These are phyloP conservation scores for Catocala fraxini DNA, from an alignment of 2,888 invertebrate genomes.

Conservation along the genomic window DNA sequence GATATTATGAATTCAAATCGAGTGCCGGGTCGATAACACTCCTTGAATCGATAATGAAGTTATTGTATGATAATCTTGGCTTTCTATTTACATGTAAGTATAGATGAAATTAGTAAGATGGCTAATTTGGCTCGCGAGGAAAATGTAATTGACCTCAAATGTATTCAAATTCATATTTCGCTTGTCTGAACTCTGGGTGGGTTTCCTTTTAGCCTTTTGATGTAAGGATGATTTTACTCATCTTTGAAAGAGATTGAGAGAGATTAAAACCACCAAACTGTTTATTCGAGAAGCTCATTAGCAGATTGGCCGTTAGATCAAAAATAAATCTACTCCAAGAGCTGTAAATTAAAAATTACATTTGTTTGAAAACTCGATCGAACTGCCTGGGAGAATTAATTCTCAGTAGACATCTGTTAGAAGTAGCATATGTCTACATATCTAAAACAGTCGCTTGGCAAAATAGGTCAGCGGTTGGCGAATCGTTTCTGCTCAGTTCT, in stretches of 20 bases:
- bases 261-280: too few species aligned
- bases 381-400: slow-evolving; percentile 21
- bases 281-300: too few species aligned
- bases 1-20: slow-evolving; percentile 47
- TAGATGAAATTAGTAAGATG: background rate
- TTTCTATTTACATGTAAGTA: slow-evolving; percentile 9
- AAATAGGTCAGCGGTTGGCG: slow-evolving; percentile 54
- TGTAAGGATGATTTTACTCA: too few species aligned
- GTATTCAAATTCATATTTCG: too few species aligned
- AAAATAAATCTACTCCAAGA: too few species aligned
- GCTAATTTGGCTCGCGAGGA: background rate
- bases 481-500: slow-evolving; percentile 34
- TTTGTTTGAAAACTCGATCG: background rate
- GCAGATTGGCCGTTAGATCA: too few species aligned
- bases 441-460: slow-evolving; percentile 48
- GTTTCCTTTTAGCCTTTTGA: too few species aligned
- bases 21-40: slow-evolving; percentile 33
- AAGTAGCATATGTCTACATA: slow-evolving; percentile 35
- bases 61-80: slow-evolving; percentile 30
- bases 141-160: background rate
- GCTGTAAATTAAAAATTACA: too few species aligned
- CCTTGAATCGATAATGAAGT: slow-evolving; percentile 38
- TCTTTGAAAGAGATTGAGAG: too few species aligned
- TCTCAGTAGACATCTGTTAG: slow-evolving; percentile 35
- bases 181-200: too few species aligned